Base-by-base conservation (phyloP, 2,888 invertebrate species). In the Volucella bombylans region DNA sequence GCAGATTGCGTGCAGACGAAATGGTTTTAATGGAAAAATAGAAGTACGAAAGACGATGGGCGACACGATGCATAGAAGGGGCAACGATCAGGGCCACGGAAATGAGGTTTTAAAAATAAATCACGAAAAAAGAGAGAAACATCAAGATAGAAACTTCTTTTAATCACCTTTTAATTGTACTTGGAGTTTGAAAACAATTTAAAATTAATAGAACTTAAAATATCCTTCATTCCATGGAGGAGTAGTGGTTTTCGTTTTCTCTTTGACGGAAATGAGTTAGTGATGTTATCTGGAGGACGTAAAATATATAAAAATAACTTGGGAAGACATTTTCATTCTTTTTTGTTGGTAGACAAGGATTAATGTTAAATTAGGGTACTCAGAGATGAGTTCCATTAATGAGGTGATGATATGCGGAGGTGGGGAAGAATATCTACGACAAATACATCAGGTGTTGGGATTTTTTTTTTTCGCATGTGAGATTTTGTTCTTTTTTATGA, bases 151-250 rank as follows among this genome's bases (percentile, higher is more conserved):
- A 15, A 55, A 41, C 55, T 14, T 18, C 47, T 49, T 67, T 77
- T 82, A 71, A 82, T 77, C 54, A 82, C 73, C 62, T 72, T 72
- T 82, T 82, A 78, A 82, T 78, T 78, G 73, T 62, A 50, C 18
- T 54, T 31, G 64, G 45, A 59, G 57, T 18, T 62, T 61, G 49
- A 45, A 64, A 65, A 45, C 39, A 69, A 81, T 64, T 72, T 61
- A 4, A 81, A 59, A 76, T 76, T 54, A 76, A 81, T 81, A 67
- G 68, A 54, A 68, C 76, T 68, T 76, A 76, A 76, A 76, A 74
- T 74, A 52, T 67, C 43, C 3, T 43, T 49, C 15, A 49, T 59
- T 67, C 47, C 6, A 4, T 4, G 31, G 6, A 31, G 31, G 43
- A 45, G 64, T 12, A 41, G 31, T 31, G 23, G 55, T 12, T 11